A percentile compares a stretch with the other conserved stretches of the same genome.
phyloP scores from a whole-genome alignment of 2,888 invertebrate species.

The Dusona sp. region DNA sequence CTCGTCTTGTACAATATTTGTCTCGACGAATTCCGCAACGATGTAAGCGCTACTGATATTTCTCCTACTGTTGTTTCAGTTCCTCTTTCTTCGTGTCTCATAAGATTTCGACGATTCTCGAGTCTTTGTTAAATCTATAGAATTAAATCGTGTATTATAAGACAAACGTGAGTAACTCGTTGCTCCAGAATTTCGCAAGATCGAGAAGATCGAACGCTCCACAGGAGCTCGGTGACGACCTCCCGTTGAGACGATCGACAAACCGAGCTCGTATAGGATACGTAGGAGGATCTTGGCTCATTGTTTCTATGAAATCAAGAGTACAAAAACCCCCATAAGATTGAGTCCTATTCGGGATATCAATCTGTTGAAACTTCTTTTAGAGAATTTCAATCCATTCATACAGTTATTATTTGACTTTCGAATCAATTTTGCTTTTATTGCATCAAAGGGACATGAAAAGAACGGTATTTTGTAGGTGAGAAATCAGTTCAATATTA shows the following conservation, averaged over 20 bases:
- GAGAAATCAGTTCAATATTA: background rate
- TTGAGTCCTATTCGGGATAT: background rate
- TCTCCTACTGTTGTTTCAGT: constrained; percentile 41
- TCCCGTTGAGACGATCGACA: constrained; percentile 42
- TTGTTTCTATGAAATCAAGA: constrained; percentile 17
- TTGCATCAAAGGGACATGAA: no score
- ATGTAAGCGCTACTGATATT: constrained; percentile 36
- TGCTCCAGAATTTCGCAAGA: constrained; percentile 60
- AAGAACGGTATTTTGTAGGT: background rate
- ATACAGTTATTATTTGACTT: background rate
- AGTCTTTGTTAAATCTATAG: background rate
- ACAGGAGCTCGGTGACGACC: constrained; percentile 33
- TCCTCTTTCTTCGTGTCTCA: constrained; percentile 68
- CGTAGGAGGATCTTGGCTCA: constrained; percentile 39
- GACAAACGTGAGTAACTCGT: background rate
- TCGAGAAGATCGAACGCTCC: constrained; percentile 42
- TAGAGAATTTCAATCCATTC: background rate
- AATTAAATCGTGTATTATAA: background rate
- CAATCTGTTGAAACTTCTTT: background rate
- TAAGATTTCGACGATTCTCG: constrained; percentile 41
- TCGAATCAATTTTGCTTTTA: background rate
- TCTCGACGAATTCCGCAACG: constrained; percentile 53
- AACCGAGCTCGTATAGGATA: constrained; percentile 13
- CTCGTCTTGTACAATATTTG: constrained; percentile 17
- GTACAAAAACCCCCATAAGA: background rate